phyloP scores from a whole-genome alignment of 1,140 invertebrate genomes.

The Drosophila tsacasi region DNA sequence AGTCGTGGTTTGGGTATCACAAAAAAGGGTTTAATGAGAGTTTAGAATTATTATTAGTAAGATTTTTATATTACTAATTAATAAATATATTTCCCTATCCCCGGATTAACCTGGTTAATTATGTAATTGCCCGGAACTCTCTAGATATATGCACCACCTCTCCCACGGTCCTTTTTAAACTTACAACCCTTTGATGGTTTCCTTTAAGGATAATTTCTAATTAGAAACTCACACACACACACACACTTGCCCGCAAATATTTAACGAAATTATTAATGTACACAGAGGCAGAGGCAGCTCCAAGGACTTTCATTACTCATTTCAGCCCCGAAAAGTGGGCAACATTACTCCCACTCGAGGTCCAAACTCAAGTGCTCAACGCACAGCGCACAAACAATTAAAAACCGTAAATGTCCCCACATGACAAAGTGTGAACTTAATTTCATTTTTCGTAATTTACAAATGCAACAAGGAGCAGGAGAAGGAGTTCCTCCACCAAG shows the following conservation, averaged over 20 bases:
- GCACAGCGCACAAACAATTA: constrained; percentile 71
- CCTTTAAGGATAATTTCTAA: constrained; percentile 64
- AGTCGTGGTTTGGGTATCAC: too few relatives aligned
- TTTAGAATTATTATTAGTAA: neutral
- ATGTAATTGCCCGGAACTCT: neutral
- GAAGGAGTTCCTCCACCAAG: neutral
- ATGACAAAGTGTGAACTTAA: constrained; percentile 84
- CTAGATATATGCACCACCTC: too few relatives aligned
- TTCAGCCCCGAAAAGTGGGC: constrained; percentile 56
- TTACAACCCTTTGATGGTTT: constrained; percentile 16
- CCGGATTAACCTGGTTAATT: neutral
- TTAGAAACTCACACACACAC: constrained; percentile 44
- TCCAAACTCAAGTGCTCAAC: constrained; percentile 38
- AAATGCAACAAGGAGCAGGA: constrained; percentile 58
- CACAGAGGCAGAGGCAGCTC: constrained; percentile 27
- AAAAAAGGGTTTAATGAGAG: neutral
- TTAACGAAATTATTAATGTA: constrained; percentile 79
- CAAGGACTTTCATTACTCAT: constrained; percentile 38
- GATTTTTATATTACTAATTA: neutral
- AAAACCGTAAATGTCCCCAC: constrained; percentile 82
- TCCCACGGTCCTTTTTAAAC: neutral
- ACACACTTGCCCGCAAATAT: constrained; percentile 48
- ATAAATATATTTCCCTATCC: neutral
- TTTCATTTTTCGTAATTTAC: constrained; percentile 84
- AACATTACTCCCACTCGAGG: constrained; percentile 12